Evolutionary conservation across 2,113 vertebrate genomes (phyloP).

Genomic region (Crypturellus undulatus): DNA sequence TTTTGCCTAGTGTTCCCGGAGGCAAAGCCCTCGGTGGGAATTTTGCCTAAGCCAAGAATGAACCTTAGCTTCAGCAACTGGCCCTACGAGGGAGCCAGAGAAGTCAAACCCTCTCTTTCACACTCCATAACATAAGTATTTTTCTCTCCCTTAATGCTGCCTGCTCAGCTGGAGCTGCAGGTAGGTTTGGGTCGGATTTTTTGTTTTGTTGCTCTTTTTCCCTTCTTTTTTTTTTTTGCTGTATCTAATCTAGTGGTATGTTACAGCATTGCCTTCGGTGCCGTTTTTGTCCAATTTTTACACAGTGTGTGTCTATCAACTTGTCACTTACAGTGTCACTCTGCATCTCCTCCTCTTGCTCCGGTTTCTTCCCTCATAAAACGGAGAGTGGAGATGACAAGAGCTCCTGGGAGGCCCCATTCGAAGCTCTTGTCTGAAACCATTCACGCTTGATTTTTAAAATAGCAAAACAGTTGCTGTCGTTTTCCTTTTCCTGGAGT

Average conservation of each 20-base stretch:
- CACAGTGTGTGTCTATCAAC: fast-evolving
- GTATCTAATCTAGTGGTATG: constrained; percentile 54
- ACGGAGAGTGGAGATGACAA: not conserved
- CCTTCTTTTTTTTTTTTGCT: constrained; percentile 38
- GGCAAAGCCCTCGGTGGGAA: not conserved
- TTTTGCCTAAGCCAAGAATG: not conserved
- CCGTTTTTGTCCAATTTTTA: constrained; percentile 52
- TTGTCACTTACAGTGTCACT: not conserved
- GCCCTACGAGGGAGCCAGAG: constrained; percentile 34
- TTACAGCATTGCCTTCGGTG: constrained; percentile 36
- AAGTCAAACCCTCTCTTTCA: constrained; percentile 70
- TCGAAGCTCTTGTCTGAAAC: not conserved
- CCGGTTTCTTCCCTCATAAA: not conserved
- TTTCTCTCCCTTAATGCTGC: constrained; percentile 83
- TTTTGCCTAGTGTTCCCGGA: not conserved
- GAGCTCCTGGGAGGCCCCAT: not conserved
- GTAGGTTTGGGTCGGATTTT: constrained; percentile 80
- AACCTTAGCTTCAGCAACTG: not conserved
- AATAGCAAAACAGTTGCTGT: not conserved
- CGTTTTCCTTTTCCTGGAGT: not conserved
- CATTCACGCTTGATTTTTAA: not conserved
- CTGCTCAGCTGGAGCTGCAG: constrained; percentile 93
- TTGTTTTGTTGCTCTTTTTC: not conserved
- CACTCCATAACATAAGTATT: constrained; percentile 78
- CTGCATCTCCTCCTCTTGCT: not conserved